A percentile compares a stretch with the other conserved stretches of the same genome.
Evolutionary conservation across 1,140 invertebrate genomes (phyloP).

Genomic region (Cydia amplana): DNA sequence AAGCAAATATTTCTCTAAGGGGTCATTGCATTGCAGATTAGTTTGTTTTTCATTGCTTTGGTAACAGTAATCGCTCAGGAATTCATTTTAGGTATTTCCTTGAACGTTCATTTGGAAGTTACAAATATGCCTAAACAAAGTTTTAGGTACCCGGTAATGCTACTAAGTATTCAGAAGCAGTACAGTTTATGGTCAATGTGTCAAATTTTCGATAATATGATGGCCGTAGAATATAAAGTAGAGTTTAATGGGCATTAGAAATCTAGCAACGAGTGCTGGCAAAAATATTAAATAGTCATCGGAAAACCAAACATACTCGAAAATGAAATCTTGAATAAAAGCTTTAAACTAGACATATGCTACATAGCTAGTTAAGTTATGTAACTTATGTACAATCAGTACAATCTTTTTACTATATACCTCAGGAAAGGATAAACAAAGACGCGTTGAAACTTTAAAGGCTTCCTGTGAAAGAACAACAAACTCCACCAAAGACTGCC

Average conservation of each 20-base stretch:
- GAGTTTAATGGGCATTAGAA: constrained; percentile 2
- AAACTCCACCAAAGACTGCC: background rate
- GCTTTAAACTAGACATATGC: background rate
- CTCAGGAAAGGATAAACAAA: background rate
- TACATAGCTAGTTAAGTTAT: background rate
- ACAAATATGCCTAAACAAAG: background rate
- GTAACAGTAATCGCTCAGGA: constrained; percentile 3
- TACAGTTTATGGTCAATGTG: constrained; percentile 23
- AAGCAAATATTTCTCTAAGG: background rate
- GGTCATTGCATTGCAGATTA: constrained; percentile 1
- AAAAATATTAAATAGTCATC: constrained; percentile 15
- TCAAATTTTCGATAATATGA: constrained; percentile 25
- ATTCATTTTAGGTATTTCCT: background rate
- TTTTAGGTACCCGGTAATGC: background rate
- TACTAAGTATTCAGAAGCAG: constrained; percentile 4
- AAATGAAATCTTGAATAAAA: background rate
- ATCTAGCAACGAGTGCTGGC: background rate
- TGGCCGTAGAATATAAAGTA: constrained; percentile 18
- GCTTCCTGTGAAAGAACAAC: background rate
- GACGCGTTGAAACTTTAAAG: background rate
- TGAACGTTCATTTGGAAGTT: background rate
- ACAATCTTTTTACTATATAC: background rate
- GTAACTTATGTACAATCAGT: background rate
- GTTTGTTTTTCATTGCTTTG: background rate
- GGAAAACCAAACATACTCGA: background rate